Evolutionary conservation across 2,797 vertebrate genomes (phyloP).

Genomic region (Nyctalus aviator): DNA sequence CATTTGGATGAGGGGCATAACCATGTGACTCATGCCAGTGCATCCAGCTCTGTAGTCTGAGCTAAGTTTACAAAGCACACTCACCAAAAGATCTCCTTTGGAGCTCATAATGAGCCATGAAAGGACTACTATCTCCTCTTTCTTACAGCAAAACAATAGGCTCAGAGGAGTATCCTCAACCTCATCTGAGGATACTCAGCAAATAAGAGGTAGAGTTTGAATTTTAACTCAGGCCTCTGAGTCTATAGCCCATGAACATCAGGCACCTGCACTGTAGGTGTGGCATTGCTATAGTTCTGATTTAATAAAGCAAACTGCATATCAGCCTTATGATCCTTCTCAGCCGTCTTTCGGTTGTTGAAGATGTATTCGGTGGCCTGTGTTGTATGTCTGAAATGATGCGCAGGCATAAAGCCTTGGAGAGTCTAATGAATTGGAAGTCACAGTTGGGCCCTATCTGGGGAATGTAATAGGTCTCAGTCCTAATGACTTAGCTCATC

Average conservation of each 20-base stretch:
- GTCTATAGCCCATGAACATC: not conserved
- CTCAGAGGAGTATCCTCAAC: not conserved
- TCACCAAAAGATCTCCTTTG: not conserved
- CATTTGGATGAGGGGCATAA: not conserved
- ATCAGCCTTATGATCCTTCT: not conserved
- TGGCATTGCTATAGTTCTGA: not conserved
- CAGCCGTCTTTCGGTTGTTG: not conserved
- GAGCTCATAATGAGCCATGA: not conserved
- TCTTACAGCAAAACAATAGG: not conserved
- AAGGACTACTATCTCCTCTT: not conserved
- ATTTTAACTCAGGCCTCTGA: not conserved
- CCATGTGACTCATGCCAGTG: not conserved
- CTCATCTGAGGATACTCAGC: not conserved
- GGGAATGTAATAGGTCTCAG: slow-evolving; percentile 28
- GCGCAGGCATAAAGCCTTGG: not conserved
- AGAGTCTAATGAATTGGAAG: not conserved
- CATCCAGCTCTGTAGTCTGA: not conserved
- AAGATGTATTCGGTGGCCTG: not conserved
- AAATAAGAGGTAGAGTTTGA: not conserved
- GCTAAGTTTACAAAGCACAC: not conserved
- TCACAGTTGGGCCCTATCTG: not conserved
- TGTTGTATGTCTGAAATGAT: not conserved
- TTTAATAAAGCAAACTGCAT: not conserved
- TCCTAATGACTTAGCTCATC: not conserved
- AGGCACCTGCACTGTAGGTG: too few species aligned